Base-by-base conservation (phyloP, 2,113 vertebrate genomes). In the Quiscalus mexicanus region DNA sequence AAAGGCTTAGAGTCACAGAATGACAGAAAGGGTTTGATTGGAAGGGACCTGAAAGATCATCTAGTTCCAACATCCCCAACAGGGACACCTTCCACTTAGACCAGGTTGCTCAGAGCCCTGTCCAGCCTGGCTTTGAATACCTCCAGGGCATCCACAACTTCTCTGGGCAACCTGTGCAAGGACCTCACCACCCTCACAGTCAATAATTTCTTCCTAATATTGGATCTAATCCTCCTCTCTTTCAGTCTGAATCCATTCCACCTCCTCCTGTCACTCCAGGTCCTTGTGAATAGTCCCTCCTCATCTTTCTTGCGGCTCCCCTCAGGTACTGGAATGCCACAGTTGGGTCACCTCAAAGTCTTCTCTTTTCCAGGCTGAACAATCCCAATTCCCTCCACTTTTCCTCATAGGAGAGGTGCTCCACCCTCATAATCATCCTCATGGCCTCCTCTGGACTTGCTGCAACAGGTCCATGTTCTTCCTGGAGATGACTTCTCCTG, bases 181-280 rank as follows among this genome's bases (percentile, higher is more conserved):
- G 5, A 6, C 24, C 21, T 60, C 45, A 35, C 21, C 15, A 37
- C 8, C 21, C 15, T 42, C 56, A 42, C 8, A 9, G 35, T 16
- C 7, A 14, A 71, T 20, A 64, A 22, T 42, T 41, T 71, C 30
- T 49, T 76, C 12, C 31, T 70, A 11, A 28, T 49, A 20, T 37
- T 0, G 0, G 37, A 9, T 69, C 35, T 49, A 31, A 55, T 23
- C 15, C 21, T 56, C 5, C 10, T 47, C 16, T 41, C 27, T 60
- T n/a, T 30, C 8, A 24, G 10, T 70, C 20, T 69, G 25, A 35
- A 69, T 22, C 49, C 56, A 56, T 56, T 63, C 15, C 0, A 1
- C 12, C 35, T 35, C 62, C 21, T 63, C 22, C 22, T 63, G 31
- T 42, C 31, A 33, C 56, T 42, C 25, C 49, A 55, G 5, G 12